Percentiles rank a stretch among this genome's conserved stretches.
Conservation (phyloP, 2,113 vertebrate genomes). For the Holacanthus passer region DNA sequence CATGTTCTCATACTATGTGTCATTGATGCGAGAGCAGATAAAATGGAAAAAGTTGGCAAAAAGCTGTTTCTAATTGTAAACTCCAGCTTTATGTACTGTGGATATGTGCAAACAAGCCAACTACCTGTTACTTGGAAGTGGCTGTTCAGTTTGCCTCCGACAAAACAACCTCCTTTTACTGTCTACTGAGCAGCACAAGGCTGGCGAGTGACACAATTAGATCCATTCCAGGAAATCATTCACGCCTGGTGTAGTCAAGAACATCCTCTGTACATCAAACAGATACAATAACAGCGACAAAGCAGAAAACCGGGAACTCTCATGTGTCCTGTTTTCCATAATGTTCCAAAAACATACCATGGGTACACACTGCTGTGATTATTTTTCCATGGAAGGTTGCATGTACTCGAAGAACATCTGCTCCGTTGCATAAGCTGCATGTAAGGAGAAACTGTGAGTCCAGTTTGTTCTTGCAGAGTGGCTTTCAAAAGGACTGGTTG, state of each 20-base stretch:
- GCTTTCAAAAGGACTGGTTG: background rate
- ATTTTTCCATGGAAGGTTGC: background rate
- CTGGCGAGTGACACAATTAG: background rate
- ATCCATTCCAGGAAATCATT: conserved; percentile 1
- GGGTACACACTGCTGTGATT: background rate
- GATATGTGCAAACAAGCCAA: background rate
- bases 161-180: background rate
- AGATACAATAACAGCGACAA: background rate
- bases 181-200: background rate
- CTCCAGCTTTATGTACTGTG: background rate
- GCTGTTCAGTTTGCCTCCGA: background rate
- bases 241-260: background rate
- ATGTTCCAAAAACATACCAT: background rate
- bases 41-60: too few species aligned
- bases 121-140: background rate
- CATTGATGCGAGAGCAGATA: background rate
- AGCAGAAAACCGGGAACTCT: background rate
- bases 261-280: conserved; percentile 1
- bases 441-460: background rate
- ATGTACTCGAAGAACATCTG: background rate
- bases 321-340: background rate
- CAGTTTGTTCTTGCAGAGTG: background rate
- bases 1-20: background rate
- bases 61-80: background rate
- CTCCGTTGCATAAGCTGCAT: conserved; percentile 1